Percentiles rank a stretch among this genome's conserved stretches.
Conservation (phyloP, 1,140 invertebrate genomes). For the Nasonia giraulti region DNA sequence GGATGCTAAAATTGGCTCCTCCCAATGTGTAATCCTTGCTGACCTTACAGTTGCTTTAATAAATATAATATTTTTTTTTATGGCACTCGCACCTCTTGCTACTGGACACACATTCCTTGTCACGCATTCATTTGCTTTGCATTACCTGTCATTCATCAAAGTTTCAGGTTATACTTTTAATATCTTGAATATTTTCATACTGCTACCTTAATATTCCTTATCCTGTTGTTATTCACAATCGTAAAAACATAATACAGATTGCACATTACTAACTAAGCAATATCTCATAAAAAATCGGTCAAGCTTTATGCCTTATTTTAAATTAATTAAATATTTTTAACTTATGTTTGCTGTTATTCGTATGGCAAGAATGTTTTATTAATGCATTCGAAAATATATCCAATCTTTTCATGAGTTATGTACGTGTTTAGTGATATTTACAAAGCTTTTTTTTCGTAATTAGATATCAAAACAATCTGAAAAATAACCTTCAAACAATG, state of each 20-base stretch:
- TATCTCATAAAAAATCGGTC: constrained; percentile 38
- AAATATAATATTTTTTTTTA: constrained; percentile 6
- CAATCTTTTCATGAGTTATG: too few relatives aligned
- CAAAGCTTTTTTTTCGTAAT: not conserved
- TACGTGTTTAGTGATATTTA: not conserved
- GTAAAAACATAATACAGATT: not conserved
- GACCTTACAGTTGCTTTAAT: constrained; percentile 24
- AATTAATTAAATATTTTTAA: not conserved
- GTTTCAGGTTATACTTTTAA: not conserved
- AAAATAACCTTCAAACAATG: too few relatives aligned
- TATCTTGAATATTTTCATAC: not conserved
- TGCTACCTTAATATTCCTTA: constrained; percentile 14
- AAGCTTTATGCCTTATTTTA: constrained; percentile 14
- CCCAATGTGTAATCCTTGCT: constrained; percentile 38
- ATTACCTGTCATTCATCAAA: constrained; percentile 13
- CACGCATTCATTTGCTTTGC: constrained; percentile 16
- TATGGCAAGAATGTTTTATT: constrained; percentile 6
- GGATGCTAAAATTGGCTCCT: constrained; percentile 24
- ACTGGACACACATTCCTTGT: constrained; percentile 9
- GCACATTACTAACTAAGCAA: not conserved
- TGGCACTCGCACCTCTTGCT: constrained; percentile 47
- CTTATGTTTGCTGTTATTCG: not conserved
- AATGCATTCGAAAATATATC: not conserved
- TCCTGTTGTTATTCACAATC: not conserved
- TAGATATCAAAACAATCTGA: constrained; percentile 7